Conservation (phyloP, 2,113 vertebrate genomes). For the Serinus canaria region DNA sequence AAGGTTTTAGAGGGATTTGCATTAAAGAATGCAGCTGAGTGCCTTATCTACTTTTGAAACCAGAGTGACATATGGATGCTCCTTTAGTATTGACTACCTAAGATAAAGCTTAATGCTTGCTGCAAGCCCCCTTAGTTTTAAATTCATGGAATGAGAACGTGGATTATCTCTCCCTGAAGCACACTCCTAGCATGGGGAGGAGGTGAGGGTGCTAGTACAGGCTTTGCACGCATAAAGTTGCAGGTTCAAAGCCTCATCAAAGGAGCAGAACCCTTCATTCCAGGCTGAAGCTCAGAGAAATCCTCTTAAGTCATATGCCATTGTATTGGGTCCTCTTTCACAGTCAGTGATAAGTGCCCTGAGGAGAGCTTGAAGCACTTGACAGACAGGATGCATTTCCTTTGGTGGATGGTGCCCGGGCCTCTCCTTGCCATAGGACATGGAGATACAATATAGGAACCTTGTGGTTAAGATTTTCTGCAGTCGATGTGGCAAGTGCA, state of each 20-base stretch:
- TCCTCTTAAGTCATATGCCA: background rate
- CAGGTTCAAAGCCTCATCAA: conserved; percentile 30
- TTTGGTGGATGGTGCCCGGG: background rate
- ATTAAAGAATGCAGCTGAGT: conserved; percentile 66
- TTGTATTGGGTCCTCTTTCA: background rate
- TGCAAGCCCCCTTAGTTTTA: conserved; percentile 41
- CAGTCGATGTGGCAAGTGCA: background rate
- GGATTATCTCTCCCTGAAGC: conserved; percentile 21
- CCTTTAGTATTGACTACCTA: conserved; percentile 57
- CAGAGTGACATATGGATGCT: conserved; percentile 54
- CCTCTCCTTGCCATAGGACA: background rate
- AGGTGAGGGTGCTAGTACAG: background rate
- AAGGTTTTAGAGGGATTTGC: conserved; percentile 67
- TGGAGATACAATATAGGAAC: background rate
- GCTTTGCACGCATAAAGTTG: conserved; percentile 6
- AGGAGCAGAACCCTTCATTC: background rate
- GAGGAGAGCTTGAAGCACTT: background rate
- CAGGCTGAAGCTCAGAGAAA: conserved; percentile 13
- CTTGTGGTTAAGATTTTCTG: background rate
- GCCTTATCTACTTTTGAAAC: conserved; percentile 65
- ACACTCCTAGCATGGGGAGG: background rate
- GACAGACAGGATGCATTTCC: background rate
- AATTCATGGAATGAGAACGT: conserved; percentile 46
- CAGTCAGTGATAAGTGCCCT: background rate
- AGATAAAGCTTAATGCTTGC: conserved; percentile 51